phyloP scores from a whole-genome alignment of 2,113 vertebrate genomes.

The Vireo altiloquus region DNA sequence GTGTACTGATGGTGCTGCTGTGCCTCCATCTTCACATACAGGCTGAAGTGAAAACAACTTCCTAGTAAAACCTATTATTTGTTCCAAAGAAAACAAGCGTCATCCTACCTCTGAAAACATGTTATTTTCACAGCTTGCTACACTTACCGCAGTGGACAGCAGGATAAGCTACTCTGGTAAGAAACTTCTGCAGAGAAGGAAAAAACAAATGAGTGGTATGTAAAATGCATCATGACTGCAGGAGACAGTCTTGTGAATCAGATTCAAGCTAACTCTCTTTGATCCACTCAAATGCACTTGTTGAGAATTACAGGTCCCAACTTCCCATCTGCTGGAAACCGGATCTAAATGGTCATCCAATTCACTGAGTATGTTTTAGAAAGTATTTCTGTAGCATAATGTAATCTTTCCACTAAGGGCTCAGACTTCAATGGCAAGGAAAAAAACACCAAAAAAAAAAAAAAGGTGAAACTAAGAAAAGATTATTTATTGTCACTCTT shows the following conservation, averaged over 20 bases:
- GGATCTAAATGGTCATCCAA: neutral
- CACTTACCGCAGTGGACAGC: neutral
- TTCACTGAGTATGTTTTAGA: neutral
- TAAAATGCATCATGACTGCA: neutral
- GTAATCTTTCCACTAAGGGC: neutral
- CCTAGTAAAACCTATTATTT: neutral
- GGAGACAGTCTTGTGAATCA: neutral
- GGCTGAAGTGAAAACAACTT: neutral
- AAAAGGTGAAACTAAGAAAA: neutral
- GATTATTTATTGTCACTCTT: neutral
- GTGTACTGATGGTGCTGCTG: neutral
- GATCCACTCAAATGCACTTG: neutral
- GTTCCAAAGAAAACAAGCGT: neutral
- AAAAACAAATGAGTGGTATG: neutral
- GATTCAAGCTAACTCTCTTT: neutral
- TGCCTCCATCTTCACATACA: neutral
- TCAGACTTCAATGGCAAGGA: neutral
- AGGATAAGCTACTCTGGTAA: neutral
- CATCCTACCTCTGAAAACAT: neutral
- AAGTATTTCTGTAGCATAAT: neutral
- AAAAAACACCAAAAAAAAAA: neutral
- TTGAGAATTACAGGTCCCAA: neutral
- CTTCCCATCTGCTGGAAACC: neutral
- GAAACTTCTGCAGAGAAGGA: neutral
- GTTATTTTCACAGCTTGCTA: slow-evolving; percentile 17